phyloP scores from a whole-genome alignment of 2,797 vertebrate genomes.

The Pygocentrus nattereri region DNA sequence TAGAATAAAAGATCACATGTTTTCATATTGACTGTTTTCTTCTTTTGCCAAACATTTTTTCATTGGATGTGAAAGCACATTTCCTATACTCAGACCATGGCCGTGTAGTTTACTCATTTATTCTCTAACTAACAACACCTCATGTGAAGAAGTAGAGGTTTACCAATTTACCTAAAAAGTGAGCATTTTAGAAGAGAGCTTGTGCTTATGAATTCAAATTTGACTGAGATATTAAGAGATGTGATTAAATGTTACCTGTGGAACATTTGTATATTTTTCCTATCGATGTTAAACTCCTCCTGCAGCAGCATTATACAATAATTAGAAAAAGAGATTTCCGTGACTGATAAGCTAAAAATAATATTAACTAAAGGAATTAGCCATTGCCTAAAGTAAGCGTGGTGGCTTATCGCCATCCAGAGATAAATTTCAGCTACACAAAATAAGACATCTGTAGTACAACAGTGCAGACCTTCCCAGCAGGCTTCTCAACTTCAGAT shows the following conservation, averaged over 20 bases:
- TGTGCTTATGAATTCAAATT: not conserved
- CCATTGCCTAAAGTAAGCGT: not conserved
- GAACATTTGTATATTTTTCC: too few relatives aligned
- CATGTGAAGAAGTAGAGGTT: not conserved
- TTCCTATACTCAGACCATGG: not conserved
- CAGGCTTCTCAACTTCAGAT: not conserved
- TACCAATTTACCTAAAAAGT: not conserved
- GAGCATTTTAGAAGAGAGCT: not conserved
- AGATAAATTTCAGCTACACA: not conserved
- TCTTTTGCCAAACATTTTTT: not conserved
- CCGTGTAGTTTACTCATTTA: not conserved
- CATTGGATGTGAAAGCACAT: not conserved
- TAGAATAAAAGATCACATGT: too few relatives aligned
- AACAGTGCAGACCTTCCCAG: not conserved
- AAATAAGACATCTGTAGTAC: constrained; percentile 12
- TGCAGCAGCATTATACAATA: not conserved
- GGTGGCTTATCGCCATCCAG: not conserved
- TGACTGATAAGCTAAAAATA: not conserved
- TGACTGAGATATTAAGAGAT: not conserved
- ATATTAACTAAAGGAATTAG: not conserved
- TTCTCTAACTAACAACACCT: not conserved
- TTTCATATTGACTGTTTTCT: not conserved
- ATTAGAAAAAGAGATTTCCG: not conserved
- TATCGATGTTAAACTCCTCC: not conserved
- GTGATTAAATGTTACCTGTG: not conserved